phyloP scores from a whole-genome alignment of 2,888 invertebrate genomes.

The Pharmacophagus antenor region DNA sequence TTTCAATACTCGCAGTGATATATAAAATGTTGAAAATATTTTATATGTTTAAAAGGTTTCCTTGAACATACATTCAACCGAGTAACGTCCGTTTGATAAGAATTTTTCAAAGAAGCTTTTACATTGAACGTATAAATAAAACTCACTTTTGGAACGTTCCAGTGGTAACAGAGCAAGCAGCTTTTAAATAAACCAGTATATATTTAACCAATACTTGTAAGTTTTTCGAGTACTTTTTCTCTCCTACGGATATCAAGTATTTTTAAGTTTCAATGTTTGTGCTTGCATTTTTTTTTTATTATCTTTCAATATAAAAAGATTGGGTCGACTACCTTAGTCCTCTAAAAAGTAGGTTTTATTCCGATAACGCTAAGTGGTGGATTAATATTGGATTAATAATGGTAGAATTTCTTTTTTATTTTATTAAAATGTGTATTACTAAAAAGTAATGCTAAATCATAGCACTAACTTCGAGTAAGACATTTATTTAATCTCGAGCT shows the following conservation, averaged over 20 bases:
- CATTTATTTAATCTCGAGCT: too few relatives aligned
- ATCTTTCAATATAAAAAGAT: not conserved
- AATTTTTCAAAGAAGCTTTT: constrained; percentile 4
- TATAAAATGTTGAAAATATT: not conserved
- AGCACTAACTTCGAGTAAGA: too few relatives aligned
- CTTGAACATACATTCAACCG: not conserved
- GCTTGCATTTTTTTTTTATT: not conserved
- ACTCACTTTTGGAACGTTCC: not conserved
- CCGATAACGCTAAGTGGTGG: too few relatives aligned
- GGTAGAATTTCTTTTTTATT: too few relatives aligned
- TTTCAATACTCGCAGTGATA: not conserved
- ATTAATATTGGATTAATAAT: too few relatives aligned
- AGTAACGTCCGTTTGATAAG: not conserved
- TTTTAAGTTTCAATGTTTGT: not conserved
- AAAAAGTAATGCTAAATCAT: too few relatives aligned
- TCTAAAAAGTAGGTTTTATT: too few relatives aligned
- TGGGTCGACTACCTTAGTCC: too few relatives aligned
- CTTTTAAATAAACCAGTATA: not conserved
- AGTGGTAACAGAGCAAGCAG: not conserved
- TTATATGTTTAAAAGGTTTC: not conserved
- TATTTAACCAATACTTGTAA: not conserved
- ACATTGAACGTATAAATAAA: constrained; percentile 1
- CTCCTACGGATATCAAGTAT: not conserved
- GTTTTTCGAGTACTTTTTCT: not conserved
- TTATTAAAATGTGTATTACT: too few relatives aligned